These are phyloP conservation scores for Itoplectis maculator DNA, from an alignment of 2,888 invertebrate species.

Conservation along the genomic window DNA sequence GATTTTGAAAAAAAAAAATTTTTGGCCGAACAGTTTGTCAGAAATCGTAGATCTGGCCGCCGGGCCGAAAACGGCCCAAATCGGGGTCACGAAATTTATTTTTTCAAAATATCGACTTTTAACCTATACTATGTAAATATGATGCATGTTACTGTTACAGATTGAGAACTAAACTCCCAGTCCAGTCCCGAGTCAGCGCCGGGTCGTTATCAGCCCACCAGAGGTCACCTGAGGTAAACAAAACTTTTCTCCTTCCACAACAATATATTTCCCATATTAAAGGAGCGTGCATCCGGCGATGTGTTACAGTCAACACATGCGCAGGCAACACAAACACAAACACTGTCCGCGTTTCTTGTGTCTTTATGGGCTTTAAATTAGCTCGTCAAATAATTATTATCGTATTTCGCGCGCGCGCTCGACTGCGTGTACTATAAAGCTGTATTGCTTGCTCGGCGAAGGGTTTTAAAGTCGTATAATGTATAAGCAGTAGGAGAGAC, in stretches of 20 bases:
- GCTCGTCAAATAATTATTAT: conserved; percentile 71
- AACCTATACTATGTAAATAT: no score
- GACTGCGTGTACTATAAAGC: conserved; percentile 4
- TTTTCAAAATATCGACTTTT: no score
- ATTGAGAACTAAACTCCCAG: no score
- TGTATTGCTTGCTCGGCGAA: conserved; percentile 28
- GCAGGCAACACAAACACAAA: conserved; percentile 1
- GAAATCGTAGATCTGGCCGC: no score
- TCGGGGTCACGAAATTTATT: no score
- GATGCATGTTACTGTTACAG: no score
- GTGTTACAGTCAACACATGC: not conserved
- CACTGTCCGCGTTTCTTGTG: not conserved
- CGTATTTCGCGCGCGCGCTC: conserved; percentile 22
- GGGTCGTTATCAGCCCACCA: no score
- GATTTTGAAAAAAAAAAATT: no score
- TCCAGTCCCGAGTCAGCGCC: no score
- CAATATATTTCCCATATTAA: conserved; percentile 21
- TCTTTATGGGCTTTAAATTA: conserved; percentile 70
- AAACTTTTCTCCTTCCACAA: not conserved
- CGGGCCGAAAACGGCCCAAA: no score
- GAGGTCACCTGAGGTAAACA: no score
- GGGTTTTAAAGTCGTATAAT: conserved; percentile 64
- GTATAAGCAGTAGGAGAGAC: conserved; percentile 52
- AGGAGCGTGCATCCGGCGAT: not conserved
- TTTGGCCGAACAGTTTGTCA: no score